Percentiles rank a stretch among this genome's conserved stretches.
Evolutionary conservation across 2,797 vertebrate genomes (phyloP).

Genomic region (Sebastes vulpes): DNA sequence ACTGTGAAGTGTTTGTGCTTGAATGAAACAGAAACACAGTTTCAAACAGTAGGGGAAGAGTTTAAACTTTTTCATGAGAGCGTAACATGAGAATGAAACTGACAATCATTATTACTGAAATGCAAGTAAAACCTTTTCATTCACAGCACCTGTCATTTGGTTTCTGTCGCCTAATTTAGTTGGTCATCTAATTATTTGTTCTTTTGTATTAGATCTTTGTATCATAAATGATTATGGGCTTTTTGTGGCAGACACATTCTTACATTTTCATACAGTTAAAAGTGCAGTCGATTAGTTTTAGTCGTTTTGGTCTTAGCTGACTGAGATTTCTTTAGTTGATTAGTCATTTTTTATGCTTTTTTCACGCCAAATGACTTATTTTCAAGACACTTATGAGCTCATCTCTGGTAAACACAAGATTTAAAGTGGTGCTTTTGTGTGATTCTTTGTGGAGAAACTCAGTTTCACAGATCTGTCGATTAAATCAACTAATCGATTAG

Average conservation of each 20-base stretch:
- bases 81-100: neutral
- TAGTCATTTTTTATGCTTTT: no score
- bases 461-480: no score
- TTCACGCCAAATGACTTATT: no score
- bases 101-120: neutral
- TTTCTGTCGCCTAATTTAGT: neutral
- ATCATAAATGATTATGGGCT: neutral
- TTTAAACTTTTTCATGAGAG: neutral
- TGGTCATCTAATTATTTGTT: neutral
- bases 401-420: no score
- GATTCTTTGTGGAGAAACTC: no score
- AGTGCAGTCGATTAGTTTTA: no score
- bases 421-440: no score
- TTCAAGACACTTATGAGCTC: no score
- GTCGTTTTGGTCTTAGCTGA: no score
- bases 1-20: neutral
- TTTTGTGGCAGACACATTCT: neutral
- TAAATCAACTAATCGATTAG: no score
- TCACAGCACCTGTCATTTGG: neutral
- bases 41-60: neutral
- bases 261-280: neutral
- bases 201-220: neutral
- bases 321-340: no score
- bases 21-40: neutral
- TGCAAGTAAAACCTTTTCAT: neutral